phyloP scores from a whole-genome alignment of 2,113 vertebrate species.

The Piaya cayana region DNA sequence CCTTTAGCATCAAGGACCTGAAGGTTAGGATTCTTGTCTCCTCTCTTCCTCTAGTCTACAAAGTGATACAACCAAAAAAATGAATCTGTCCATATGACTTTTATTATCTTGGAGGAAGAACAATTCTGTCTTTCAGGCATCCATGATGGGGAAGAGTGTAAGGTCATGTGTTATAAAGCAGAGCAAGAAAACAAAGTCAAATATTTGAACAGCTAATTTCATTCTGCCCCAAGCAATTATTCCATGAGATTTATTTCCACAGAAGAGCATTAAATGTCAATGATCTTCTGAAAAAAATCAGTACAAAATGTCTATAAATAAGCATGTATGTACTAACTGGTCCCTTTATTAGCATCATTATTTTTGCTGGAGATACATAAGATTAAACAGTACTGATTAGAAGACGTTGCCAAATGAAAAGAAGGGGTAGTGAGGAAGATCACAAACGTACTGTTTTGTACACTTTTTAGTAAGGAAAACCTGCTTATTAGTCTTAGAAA shows the following conservation, averaged over 20 bases:
- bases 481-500: not conserved
- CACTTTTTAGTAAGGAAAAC: not conserved
- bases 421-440: not conserved
- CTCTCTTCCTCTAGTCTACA: not conserved
- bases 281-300: not conserved
- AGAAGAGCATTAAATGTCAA: not conserved
- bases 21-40: not conserved
- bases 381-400: not conserved
- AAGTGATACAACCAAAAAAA: not conserved
- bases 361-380: not conserved
- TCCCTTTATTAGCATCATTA: not conserved
- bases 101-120: not conserved
- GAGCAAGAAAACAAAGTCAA: not conserved
- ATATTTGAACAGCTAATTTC: constrained; percentile 38
- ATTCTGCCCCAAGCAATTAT: constrained; percentile 28
- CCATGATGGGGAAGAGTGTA: not conserved
- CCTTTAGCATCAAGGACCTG: not conserved
- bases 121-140: not conserved
- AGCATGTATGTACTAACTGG: not conserved
- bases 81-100: not conserved
- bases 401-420: not conserved
- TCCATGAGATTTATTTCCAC: not conserved
- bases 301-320: not conserved
- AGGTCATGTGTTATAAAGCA: not conserved
- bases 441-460: not conserved